phyloP scores from a whole-genome alignment of 23 tunicate genomes.

The Halocynthia roretzi region DNA sequence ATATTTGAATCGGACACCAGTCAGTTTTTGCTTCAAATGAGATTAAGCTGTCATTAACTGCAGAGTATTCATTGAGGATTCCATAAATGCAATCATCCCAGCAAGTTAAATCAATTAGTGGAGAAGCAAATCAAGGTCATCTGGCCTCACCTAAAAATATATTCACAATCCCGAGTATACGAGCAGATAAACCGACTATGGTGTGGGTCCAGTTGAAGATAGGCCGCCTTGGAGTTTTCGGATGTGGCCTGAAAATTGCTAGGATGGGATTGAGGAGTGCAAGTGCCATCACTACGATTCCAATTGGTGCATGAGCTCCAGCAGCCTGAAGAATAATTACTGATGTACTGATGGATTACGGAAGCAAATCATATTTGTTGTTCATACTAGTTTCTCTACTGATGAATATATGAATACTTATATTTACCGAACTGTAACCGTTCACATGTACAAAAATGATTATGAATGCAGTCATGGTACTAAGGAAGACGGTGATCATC shows the following conservation, averaged over 20 bases:
- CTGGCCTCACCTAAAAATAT: slow-evolving; percentile 55
- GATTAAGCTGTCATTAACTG: background rate
- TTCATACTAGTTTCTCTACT: too few species aligned
- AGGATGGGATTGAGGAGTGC: slow-evolving; percentile 60
- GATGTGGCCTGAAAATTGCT: slow-evolving; percentile 76
- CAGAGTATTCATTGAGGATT: background rate
- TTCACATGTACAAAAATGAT: slow-evolving; percentile 36
- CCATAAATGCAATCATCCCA: background rate
- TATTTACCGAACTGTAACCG: slow-evolving; percentile 52
- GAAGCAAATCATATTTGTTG: too few species aligned
- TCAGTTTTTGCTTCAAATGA: background rate
- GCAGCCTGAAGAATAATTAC: slow-evolving; percentile 22
- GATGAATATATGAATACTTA: background rate
- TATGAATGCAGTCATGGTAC: slow-evolving; percentile 47
- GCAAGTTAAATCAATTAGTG: too few species aligned
- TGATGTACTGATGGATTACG: too few species aligned
- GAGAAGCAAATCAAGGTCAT: background rate
- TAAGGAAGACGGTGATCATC: slow-evolving; percentile 38
- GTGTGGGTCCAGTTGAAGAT: slow-evolving; percentile 57
- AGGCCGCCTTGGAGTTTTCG: slow-evolving; percentile 30
- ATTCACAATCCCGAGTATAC: slow-evolving; percentile 32
- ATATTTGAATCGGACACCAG: background rate
- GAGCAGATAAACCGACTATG: slow-evolving; percentile 40
- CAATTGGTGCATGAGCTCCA: slow-evolving; percentile 69
- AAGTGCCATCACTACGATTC: slow-evolving; percentile 58